Conservation (phyloP, 2,888 invertebrate species). For the Selenia dentaria region DNA sequence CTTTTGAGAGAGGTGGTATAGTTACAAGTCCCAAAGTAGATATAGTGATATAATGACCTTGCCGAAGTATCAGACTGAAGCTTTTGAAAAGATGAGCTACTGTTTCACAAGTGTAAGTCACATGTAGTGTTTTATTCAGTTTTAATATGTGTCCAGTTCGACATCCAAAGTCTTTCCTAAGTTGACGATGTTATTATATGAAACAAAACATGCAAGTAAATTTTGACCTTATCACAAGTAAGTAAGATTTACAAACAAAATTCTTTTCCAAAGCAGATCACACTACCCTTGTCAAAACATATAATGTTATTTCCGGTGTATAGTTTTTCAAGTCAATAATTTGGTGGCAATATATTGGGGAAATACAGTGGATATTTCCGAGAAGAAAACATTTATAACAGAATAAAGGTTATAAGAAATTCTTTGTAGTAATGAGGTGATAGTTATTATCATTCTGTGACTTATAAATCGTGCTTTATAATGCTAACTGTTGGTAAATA, state of each 20-base stretch:
- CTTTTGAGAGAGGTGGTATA: too few relatives aligned
- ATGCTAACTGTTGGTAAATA: too few relatives aligned
- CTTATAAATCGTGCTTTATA: too few relatives aligned
- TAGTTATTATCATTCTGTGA: too few relatives aligned
- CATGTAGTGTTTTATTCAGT: conserved; percentile 8
- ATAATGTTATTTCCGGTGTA: conserved; percentile 13
- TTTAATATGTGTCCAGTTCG: conserved; percentile 11
- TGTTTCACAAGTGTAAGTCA: too few relatives aligned
- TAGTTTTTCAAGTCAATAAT: conserved; percentile 24
- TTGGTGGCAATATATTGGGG: conserved; percentile 23
- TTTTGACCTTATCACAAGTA: conserved; percentile 5
- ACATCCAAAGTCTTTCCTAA: conserved; percentile 17
- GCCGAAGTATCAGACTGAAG: too few relatives aligned
- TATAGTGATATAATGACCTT: too few relatives aligned
- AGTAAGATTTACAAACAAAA: too few relatives aligned
- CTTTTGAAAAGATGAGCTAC: too few relatives aligned
- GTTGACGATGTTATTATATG: conserved; percentile 12
- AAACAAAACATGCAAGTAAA: not conserved
- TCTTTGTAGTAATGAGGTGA: too few relatives aligned
- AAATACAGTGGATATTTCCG: conserved; percentile 15
- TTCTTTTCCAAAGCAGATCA: conserved; percentile 1
- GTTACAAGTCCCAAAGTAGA: too few relatives aligned
- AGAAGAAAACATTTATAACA: conserved; percentile 1
- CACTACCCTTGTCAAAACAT: conserved; percentile 29
- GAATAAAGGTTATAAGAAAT: too few relatives aligned